Evolutionary conservation across 2,888 invertebrate genomes (phyloP).

Genomic region (Blastobasis lacticolella): DNA sequence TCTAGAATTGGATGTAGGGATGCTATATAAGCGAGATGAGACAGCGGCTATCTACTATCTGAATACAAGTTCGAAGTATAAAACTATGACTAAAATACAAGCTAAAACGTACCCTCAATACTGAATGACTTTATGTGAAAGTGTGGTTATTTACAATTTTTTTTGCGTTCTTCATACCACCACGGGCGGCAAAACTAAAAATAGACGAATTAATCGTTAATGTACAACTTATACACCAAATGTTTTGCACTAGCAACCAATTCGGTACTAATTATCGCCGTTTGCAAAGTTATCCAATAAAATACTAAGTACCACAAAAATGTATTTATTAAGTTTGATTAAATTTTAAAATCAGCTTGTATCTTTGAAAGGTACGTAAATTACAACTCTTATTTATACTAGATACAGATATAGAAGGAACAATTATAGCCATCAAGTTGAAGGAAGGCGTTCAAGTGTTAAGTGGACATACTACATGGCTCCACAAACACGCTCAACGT

Average conservation of each 20-base stretch:
- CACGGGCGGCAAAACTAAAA: constrained; percentile 68
- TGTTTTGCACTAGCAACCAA: too few relatives aligned
- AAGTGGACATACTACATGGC: too few relatives aligned
- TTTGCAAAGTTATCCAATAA: too few relatives aligned
- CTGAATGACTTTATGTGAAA: constrained; percentile 25
- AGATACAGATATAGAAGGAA: constrained; percentile 17
- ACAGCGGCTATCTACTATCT: too few relatives aligned
- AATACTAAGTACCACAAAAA: constrained; percentile 8
- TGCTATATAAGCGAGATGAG: too few relatives aligned
- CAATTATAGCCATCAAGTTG: too few relatives aligned
- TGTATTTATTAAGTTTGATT: not conserved
- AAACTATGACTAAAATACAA: constrained; percentile 31
- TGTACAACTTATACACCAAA: too few relatives aligned
- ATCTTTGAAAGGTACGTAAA: constrained; percentile 16
- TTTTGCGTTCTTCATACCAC: constrained; percentile 51
- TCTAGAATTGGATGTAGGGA: too few relatives aligned
- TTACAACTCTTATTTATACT: constrained; percentile 29
- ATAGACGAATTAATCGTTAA: constrained; percentile 33
- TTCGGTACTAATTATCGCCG: too few relatives aligned
- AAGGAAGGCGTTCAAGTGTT: too few relatives aligned
- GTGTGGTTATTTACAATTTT: constrained; percentile 27
- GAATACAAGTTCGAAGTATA: not conserved
- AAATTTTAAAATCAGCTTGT: not conserved
- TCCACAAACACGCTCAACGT: too few relatives aligned
- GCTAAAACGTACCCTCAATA: constrained; percentile 41